A percentile compares a stretch with the other conserved stretches of the same genome.
Evolutionary conservation across 1,140 invertebrate genomes (phyloP).

Genomic region (Ooceraea biroi): DNA sequence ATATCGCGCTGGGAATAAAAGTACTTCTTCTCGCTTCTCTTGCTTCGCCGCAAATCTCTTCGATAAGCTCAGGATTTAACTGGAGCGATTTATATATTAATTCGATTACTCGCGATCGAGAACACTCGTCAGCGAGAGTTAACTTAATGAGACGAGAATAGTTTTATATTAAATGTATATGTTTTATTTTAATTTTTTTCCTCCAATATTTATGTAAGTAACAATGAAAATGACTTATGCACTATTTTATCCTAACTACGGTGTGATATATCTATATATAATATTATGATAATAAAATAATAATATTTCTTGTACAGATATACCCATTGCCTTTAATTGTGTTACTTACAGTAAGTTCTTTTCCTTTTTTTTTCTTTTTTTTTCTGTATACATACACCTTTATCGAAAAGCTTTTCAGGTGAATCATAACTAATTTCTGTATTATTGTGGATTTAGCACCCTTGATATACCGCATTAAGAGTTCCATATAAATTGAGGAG

Average conservation of each 20-base stretch:
- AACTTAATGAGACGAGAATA: slow-evolving; percentile 34
- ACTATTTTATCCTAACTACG: slow-evolving; percentile 81
- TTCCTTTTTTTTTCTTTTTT: slow-evolving; percentile 33
- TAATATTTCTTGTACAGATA: slow-evolving; percentile 82
- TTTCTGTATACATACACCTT: slow-evolving; percentile 67
- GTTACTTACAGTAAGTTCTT: slow-evolving; percentile 79
- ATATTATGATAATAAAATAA: slow-evolving; percentile 85
- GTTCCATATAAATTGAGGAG: neutral
- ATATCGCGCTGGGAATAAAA: neutral
- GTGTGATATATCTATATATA: slow-evolving; percentile 79
- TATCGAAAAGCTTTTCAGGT: slow-evolving; percentile 53
- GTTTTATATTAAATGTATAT: slow-evolving; percentile 85
- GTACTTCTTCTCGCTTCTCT: neutral
- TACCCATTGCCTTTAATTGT: slow-evolving; percentile 84
- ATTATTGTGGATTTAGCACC: no score
- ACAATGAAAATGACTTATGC: slow-evolving; percentile 86
- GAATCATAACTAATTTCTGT: slow-evolving; percentile 43
- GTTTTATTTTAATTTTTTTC: slow-evolving; percentile 83
- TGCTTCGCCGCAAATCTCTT: neutral
- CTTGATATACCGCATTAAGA: no score
- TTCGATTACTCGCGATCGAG: no score
- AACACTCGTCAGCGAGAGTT: no score
- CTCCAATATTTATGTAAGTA: slow-evolving; percentile 86
- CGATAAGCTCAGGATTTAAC: neutral
- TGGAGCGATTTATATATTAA: neutral